Percentiles rank a stretch among this genome's conserved stretches.
Conservation (phyloP, 2,888 invertebrate genomes). For the Caenorhabditis sp. region DNA sequence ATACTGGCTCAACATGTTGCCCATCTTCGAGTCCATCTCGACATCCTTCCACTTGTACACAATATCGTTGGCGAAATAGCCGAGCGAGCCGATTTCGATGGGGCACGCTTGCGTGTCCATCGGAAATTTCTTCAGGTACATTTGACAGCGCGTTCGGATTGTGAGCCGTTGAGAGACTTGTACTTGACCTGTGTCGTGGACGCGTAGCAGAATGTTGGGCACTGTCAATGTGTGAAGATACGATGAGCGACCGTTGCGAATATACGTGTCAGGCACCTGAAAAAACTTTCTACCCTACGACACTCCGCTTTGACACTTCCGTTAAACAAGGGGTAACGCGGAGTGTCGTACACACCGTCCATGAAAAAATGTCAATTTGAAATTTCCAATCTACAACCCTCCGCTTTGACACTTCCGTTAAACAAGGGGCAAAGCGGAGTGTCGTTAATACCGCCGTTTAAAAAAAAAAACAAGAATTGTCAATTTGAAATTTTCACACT, state of each 20-base stretch:
- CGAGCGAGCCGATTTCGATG: constrained; percentile 72
- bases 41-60: constrained; percentile 81
- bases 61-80: constrained; percentile 82
- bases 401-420: too few species aligned
- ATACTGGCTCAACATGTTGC: constrained; percentile 91
- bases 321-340: too few species aligned
- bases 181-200: constrained; percentile 88
- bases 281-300: background rate
- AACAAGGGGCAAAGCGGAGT: too few species aligned
- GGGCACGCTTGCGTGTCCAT: constrained; percentile 78
- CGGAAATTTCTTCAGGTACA: constrained; percentile 85
- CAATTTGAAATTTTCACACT: too few species aligned
- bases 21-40: constrained; percentile 85
- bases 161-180: constrained; percentile 90
- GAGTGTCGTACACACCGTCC: too few species aligned
- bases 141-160: constrained; percentile 84
- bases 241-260: constrained; percentile 87
- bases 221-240: constrained; percentile 95
- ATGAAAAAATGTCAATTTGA: too few species aligned
- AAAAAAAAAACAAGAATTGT: too few species aligned
- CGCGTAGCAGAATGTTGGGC: constrained; percentile 90
- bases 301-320: too few species aligned
- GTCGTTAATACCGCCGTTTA: too few species aligned
- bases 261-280: constrained; percentile 86
- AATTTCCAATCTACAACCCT: too few species aligned